Conservation (phyloP, 2,888 invertebrate genomes). For the Cephalotes varians region DNA sequence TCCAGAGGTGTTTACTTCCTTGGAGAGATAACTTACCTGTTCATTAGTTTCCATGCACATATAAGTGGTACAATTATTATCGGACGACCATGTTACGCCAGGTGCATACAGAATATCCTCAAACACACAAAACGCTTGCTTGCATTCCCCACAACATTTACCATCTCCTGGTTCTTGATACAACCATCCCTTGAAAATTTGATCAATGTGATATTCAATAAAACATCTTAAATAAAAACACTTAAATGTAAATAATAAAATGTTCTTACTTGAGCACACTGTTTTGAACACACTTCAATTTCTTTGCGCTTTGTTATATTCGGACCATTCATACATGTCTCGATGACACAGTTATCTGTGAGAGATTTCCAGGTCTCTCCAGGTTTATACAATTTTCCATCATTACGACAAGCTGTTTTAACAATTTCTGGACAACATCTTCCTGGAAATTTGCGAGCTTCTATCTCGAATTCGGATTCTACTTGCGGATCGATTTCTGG, state of each 20-base stretch:
- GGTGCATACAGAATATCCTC: conserved; percentile 86
- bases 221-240: conserved; percentile 17
- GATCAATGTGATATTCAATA: conserved; percentile 4
- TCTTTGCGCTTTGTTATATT: conserved; percentile 86
- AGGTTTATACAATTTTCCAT: conserved; percentile 86
- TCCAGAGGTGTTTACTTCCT: neutral
- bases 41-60: conserved; percentile 85
- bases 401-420: conserved; percentile 87
- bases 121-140: conserved; percentile 87
- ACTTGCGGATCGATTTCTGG: conserved; percentile 84
- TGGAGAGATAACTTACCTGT: conserved; percentile 62
- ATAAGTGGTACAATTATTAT: conserved; percentile 89
- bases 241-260: conserved; percentile 12
- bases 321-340: conserved; percentile 86
- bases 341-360: conserved; percentile 87
- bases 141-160: conserved; percentile 90
- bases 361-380: conserved; percentile 87
- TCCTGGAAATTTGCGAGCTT: conserved; percentile 85
- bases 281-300: conserved; percentile 86
- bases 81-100: conserved; percentile 88
- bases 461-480: conserved; percentile 86
- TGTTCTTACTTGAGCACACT: conserved; percentile 84
- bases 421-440: conserved; percentile 88
- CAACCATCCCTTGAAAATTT: conserved; percentile 82
- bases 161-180: conserved; percentile 78